phyloP scores from a whole-genome alignment of 2,113 vertebrate species.

The Athene cunicularia region DNA sequence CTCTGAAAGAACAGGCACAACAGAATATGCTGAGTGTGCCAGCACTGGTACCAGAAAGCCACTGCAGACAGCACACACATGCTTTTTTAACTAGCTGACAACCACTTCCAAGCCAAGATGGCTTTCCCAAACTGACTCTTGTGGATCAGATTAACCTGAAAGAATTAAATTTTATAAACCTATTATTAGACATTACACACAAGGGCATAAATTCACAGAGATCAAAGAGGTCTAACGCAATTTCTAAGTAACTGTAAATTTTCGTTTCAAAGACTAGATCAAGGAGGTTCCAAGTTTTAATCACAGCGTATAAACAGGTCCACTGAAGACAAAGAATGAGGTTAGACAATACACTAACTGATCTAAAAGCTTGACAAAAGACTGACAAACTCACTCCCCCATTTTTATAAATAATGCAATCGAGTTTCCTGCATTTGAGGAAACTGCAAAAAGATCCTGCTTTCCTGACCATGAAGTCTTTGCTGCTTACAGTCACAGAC shows the following conservation, averaged over 20 bases:
- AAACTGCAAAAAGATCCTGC: background rate
- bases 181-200: accelerated
- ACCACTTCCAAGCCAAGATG: background rate
- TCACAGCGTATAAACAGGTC: background rate
- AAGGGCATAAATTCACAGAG: background rate
- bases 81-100: background rate
- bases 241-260: background rate
- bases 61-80: accelerated
- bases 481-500: background rate
- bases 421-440: background rate
- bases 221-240: background rate
- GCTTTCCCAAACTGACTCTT: background rate
- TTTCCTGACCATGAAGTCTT: background rate
- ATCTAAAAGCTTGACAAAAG: background rate
- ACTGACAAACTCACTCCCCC: background rate
- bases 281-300: background rate
- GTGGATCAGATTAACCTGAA: background rate
- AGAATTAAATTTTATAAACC: no score
- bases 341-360: background rate
- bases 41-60: background rate
- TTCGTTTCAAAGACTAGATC: background rate
- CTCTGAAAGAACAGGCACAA: background rate
- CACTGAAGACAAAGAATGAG: background rate
- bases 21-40: background rate
- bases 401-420: background rate